Evolutionary conservation across 2,888 invertebrate genomes (phyloP), one percentile per base, ranked within the genome.

Genomic region (Chelonus formosanus): DNA sequence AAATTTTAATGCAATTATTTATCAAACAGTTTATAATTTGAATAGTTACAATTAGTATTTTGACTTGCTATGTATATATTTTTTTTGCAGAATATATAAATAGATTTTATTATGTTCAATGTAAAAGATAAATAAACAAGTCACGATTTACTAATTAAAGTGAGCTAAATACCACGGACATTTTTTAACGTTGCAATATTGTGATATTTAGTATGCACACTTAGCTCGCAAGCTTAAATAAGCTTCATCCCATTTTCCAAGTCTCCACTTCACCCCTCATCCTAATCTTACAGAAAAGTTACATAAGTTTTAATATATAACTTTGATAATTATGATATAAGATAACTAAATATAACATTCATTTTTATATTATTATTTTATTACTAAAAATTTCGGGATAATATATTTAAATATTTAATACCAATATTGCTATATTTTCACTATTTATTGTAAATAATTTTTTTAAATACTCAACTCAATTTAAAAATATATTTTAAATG

Each of bases 151-250:
- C 81, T 83, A 83, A 84, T 83, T 84, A 84, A 82, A 76, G 74
- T 75, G 75, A 74, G 78, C 84, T 84, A 83, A 84, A 84, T 84
- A 83, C 83, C 81, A 75, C 79, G 80, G 82, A 80, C 81, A 78
- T 81, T 81, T 81, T 81, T 81, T 43, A 45, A 20, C 79, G 78
- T 80, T 81, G 81, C 82, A 82, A 82, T 82, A 84, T 83, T 82
- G 83, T 82, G 82, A 82, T 84, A 84, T 84, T 84, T 83, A 83
- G 83, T 84, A 83, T 84, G 83, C 84, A 77, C 76, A 82, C 83
- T 83, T 82, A 82, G 80, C 74, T 79, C 80, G 79, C 77, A 78
- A 74, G 80, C 82, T 84, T 84, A 83, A 82, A 83, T 83, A 84
- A 83, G 78, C 80, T 79, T 75, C 65, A 74, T 73, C 74, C 75